These are phyloP conservation scores for Oostethus manadensis DNA, from an alignment of 2,113 vertebrate species.

Conservation along the genomic window DNA sequence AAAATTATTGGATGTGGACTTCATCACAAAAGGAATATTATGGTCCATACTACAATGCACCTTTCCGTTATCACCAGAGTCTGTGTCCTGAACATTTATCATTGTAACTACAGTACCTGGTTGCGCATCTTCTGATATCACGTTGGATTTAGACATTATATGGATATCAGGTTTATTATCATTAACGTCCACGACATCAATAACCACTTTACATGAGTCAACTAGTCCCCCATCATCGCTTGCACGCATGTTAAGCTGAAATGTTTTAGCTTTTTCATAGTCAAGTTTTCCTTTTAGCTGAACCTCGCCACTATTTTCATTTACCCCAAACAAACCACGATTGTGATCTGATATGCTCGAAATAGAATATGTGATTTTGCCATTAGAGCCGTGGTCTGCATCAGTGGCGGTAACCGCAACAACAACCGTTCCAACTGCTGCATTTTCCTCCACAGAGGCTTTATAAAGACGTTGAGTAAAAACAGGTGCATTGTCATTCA, in stretches of 20 bases:
- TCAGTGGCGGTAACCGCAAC: conserved; percentile 60
- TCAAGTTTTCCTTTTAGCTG: conserved; percentile 52
- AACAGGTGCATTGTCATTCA: conserved; percentile 79
- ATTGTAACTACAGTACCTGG: conserved; percentile 69
- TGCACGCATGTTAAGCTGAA: conserved; percentile 53
- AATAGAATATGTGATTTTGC: conserved; percentile 63
- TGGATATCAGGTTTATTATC: conserved; percentile 62
- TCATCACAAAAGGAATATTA: conserved; percentile 58
- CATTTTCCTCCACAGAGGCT: conserved; percentile 56
- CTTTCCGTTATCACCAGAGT: conserved; percentile 29
- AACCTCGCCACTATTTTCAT: conserved; percentile 51
- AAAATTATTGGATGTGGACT: conserved; percentile 56
- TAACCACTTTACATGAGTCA: conserved; percentile 52
- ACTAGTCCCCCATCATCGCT: conserved; percentile 63
- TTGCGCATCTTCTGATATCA: conserved; percentile 62
- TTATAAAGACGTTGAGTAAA: conserved; percentile 71
- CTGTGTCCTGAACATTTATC: conserved; percentile 50
- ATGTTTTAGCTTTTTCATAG: conserved; percentile 59
- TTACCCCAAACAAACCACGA: conserved; percentile 36
- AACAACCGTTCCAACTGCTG: conserved; percentile 35
- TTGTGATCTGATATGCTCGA: not conserved
- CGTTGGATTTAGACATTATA: conserved; percentile 48
- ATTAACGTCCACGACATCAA: conserved; percentile 64
- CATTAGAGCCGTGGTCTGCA: conserved; percentile 55
- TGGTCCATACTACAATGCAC: conserved; percentile 59